phyloP scores from a whole-genome alignment of 2,888 invertebrate genomes.

The Cylindroiulus punctatus region DNA sequence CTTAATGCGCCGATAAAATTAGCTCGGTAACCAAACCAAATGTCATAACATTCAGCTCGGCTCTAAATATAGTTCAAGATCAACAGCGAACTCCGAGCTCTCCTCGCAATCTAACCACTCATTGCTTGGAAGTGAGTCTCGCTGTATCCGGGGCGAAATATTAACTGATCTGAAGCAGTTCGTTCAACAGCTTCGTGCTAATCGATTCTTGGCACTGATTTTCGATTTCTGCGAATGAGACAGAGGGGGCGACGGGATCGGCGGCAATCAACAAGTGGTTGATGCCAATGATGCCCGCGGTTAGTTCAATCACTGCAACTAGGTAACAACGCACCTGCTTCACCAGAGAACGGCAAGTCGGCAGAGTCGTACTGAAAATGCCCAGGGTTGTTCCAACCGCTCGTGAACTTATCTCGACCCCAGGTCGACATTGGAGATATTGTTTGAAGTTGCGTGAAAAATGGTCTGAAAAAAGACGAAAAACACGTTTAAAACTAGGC shows the following conservation, averaged over 20 bases:
- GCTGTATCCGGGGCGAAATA: not conserved
- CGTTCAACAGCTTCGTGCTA: not conserved
- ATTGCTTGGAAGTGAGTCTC: not conserved
- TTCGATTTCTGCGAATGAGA: not conserved
- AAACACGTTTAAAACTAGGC: not conserved
- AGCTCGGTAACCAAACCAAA: constrained; percentile 15
- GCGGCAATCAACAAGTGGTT: not conserved
- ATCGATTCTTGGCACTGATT: not conserved
- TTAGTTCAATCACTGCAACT: not conserved
- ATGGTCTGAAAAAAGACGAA: not conserved
- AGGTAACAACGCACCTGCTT: not conserved
- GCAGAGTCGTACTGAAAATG: constrained; percentile 53
- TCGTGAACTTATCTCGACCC: constrained; percentile 49
- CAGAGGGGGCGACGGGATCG: not conserved
- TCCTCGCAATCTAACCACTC: not conserved
- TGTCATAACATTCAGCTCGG: not conserved
- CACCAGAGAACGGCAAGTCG: constrained; percentile 42
- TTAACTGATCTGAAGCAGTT: not conserved
- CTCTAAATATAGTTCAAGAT: constrained; percentile 36
- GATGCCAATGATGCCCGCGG: not conserved
- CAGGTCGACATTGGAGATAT: constrained; percentile 31
- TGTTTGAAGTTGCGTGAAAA: not conserved
- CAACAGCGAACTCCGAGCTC: not conserved
- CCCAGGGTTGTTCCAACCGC: constrained; percentile 48
- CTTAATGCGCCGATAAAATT: not conserved